Percentiles rank a stretch among this genome's conserved stretches.
These are phyloP conservation scores for Pseudomyrmex pallidus DNA, from an alignment of 1,140 invertebrate species.

Conservation along the genomic window DNA sequence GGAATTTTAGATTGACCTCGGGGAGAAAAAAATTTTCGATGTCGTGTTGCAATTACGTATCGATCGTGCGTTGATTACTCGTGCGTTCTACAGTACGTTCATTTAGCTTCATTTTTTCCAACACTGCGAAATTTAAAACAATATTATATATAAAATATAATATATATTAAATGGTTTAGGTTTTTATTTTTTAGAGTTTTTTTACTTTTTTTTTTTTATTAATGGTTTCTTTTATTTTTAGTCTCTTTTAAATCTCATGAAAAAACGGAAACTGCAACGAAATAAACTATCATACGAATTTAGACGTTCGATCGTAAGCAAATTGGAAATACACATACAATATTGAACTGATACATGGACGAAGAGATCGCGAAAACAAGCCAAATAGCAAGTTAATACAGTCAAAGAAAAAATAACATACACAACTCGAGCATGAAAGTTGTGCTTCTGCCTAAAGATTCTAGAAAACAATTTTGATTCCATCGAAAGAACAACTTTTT, in stretches of 20 bases:
- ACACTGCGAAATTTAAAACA: too few relatives aligned
- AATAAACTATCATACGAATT: neutral
- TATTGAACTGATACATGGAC: slow-evolving; percentile 2
- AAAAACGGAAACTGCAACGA: too few relatives aligned
- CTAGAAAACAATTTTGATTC: slow-evolving; percentile 19
- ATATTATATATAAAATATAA: too few relatives aligned
- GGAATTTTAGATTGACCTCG: slow-evolving; percentile 36
- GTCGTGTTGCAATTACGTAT: slow-evolving; percentile 23
- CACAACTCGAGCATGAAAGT: slow-evolving; percentile 28
- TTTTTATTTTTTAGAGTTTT: too few relatives aligned
- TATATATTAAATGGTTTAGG: too few relatives aligned
- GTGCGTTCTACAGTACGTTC: slow-evolving; percentile 2
- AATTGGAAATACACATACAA: too few relatives aligned
- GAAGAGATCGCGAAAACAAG: neutral
- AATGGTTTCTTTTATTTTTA: neutral
- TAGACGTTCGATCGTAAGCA: too few relatives aligned
- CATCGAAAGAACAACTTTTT: slow-evolving; percentile 43
- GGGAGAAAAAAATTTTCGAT: slow-evolving; percentile 26
- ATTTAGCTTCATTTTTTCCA: neutral
- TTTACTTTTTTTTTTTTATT: neutral
- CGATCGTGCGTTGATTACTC: slow-evolving; percentile 30
- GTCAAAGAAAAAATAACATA: slow-evolving; percentile 6
- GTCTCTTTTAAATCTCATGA: neutral
- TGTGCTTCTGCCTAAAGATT: slow-evolving; percentile 24
- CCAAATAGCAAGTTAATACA: slow-evolving; percentile 45